Base-by-base conservation (phyloP, 2,797 vertebrate genomes). In the Cichlasoma orientale region DNA sequence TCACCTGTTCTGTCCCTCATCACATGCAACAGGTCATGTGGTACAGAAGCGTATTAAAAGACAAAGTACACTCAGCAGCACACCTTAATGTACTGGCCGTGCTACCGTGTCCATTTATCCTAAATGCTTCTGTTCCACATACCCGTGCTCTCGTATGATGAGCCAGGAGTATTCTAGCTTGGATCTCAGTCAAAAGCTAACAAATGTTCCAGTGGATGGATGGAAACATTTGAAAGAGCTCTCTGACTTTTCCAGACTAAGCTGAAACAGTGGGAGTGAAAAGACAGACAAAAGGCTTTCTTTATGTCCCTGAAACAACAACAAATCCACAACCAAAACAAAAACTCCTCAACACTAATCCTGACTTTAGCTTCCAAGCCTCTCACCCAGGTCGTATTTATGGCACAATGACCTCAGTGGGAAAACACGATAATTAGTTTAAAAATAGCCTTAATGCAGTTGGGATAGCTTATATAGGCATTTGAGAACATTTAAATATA, bases 401-500 rank as follows among this genome's bases (percentile, higher is more conserved):
- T 76, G 79, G 87, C 85, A 84, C 88, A 89, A 84, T 53, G 72
- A 89, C 85, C 87, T 91, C 75, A 56, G 44, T 8, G 57, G 50
- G 79, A 33, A 78, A 78, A 87, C 78, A 92, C 92, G 86, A 82
- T 92, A 90, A 92, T 69, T 82, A 72, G 76, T 83, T 93, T 94
- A 91, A 87, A 95, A 92, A 95, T 92, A 94, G 82, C 82, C 56
- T 72, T 90, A 86, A 90, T 88, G 91, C 84, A 89, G 91, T 82
- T 86, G 79, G 83, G 89, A 85, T 89, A 92, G 83, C 85, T 78
- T 68, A 16, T 38, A 79, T 7, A 72, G 77, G 81, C 72, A 70
- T 29, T 29, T 36, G 50, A 23, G 44, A 70, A 75, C 71, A 78
- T 69, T 86, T 84, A 70, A 90, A 63, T 79, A 55, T 72, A 75